Conservation (phyloP, 1,140 invertebrate species). For the Aphelinus atriplicis region DNA sequence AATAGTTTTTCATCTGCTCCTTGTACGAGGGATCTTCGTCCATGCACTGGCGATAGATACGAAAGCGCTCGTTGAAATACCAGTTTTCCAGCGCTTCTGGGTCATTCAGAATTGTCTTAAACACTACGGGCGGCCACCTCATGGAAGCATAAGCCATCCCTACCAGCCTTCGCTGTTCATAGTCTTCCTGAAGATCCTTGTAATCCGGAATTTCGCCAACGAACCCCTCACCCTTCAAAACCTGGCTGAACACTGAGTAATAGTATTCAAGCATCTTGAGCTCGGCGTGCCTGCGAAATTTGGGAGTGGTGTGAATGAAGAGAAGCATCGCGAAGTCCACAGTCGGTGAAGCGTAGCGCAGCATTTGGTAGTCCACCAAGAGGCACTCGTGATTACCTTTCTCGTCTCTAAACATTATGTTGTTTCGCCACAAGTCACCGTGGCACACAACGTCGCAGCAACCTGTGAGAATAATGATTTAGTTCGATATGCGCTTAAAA, state of each 20-base stretch:
- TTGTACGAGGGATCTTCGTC: slow-evolving; percentile 8
- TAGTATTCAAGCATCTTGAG: neutral
- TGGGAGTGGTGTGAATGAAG: slow-evolving; percentile 4
- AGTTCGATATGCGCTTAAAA: too few species aligned
- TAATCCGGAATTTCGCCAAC: neutral
- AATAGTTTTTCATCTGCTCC: neutral
- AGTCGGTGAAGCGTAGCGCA: slow-evolving; percentile 20
- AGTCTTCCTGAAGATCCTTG: slow-evolving; percentile 2
- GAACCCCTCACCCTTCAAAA: neutral
- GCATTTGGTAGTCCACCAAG: slow-evolving; percentile 25
- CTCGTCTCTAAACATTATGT: slow-evolving; percentile 6
- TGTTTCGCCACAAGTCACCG: slow-evolving; percentile 29
- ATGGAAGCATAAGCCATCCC: slow-evolving; percentile 6
- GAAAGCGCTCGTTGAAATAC: neutral
- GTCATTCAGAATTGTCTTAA: slow-evolving; percentile 3
- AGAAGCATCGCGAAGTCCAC: slow-evolving; percentile 12
- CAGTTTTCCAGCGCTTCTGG: neutral
- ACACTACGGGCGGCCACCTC: neutral
- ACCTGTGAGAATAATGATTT: too few species aligned
- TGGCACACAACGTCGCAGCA: slow-evolving; percentile 11
- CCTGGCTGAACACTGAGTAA: neutral
- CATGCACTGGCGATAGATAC: neutral
- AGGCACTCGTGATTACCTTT: slow-evolving; percentile 11
- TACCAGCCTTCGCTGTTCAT: neutral
- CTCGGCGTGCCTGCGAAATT: neutral